phyloP scores from a whole-genome alignment of 2,113 vertebrate genomes.

The Microcebus tavaratra region DNA sequence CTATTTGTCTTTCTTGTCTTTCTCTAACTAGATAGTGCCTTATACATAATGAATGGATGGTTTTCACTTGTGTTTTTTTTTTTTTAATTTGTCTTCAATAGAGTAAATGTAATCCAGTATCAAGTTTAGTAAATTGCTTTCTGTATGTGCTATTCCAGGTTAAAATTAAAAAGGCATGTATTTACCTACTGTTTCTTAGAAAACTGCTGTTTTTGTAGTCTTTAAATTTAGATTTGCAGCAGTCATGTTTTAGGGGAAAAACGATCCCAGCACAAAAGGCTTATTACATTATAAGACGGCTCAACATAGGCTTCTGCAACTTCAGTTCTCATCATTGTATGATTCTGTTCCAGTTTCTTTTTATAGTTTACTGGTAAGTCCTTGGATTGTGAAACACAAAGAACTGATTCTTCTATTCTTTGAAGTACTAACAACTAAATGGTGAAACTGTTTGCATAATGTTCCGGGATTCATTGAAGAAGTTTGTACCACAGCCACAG shows the following conservation, averaged over 20 bases:
- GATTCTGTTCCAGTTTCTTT: not conserved
- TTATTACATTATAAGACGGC: not conserved
- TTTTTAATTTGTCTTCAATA: slow-evolving; percentile 10
- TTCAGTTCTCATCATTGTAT: not conserved
- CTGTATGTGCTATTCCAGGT: not conserved
- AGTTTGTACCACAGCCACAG: not conserved
- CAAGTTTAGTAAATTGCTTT: not conserved
- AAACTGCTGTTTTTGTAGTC: not conserved
- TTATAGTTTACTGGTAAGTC: slow-evolving; percentile 71
- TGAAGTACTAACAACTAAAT: slow-evolving; percentile 71
- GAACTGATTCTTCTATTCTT: slow-evolving; percentile 69
- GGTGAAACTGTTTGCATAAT: slow-evolving; percentile 79
- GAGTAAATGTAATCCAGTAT: not conserved
- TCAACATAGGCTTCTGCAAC: not conserved
- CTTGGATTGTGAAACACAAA: slow-evolving; percentile 79
- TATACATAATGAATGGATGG: not conserved
- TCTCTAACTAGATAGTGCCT: not conserved
- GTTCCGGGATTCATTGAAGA: slow-evolving; percentile 66
- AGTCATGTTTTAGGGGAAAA: not conserved
- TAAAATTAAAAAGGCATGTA: not conserved
- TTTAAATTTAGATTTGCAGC: not conserved
- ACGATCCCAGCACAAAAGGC: not conserved
- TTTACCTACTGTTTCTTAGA: not conserved
- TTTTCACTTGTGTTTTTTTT: not conserved
- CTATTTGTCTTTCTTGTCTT: not conserved